Evolutionary conservation across 2,888 invertebrate genomes (phyloP).

Genomic region (Terebella lapidaria): DNA sequence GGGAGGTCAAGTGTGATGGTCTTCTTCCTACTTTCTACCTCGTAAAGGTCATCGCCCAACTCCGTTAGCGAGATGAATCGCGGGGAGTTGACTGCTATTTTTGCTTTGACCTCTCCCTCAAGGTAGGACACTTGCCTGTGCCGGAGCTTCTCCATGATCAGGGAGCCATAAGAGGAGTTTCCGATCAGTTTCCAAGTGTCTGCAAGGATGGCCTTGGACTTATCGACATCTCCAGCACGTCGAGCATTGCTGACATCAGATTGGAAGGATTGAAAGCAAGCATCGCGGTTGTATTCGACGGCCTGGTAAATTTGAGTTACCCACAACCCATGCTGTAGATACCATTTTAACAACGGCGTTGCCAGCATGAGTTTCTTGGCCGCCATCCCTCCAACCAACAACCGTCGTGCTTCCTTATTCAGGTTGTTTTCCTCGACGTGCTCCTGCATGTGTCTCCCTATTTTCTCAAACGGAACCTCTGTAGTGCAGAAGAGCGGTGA

Average conservation of each 20-base stretch:
- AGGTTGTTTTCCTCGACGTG: background rate
- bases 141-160: slow-evolving; percentile 19
- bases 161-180: slow-evolving; percentile 22
- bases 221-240: slow-evolving; percentile 16
- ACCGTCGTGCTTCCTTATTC: background rate
- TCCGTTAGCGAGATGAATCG: background rate
- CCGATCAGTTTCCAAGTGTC: slow-evolving; percentile 19
- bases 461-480: background rate
- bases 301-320: background rate
- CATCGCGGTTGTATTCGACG: background rate
- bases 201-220: slow-evolving; percentile 14
- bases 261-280: background rate
- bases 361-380: slow-evolving; percentile 4
- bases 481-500: background rate
- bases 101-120: background rate
- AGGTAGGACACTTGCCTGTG: background rate
- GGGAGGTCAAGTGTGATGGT: background rate
- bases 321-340: background rate
- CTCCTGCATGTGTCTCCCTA: background rate
- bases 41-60: background rate
- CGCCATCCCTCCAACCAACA: slow-evolving; percentile 1
- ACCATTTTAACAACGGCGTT: too few relatives aligned
- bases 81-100: background rate
- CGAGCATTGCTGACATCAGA: slow-evolving; percentile 16
- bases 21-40: background rate